These are phyloP conservation scores for Archocentrus centrarchus DNA, from an alignment of 2,113 vertebrate species.

Conservation along the genomic window DNA sequence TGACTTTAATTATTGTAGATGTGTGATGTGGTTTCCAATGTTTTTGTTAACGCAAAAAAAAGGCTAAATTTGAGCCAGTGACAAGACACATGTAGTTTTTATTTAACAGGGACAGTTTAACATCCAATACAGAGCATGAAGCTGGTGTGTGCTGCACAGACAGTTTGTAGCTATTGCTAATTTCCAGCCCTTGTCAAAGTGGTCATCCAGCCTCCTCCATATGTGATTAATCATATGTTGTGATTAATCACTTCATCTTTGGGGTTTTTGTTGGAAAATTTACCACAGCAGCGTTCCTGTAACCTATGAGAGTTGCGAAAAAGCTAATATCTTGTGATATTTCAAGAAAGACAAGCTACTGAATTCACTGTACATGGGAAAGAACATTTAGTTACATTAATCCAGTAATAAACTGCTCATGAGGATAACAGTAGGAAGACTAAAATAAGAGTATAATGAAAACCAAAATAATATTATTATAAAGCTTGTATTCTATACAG, in stretches of 20 bases:
- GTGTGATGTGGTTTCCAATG: neutral
- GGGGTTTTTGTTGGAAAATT: neutral
- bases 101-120: neutral
- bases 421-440: neutral
- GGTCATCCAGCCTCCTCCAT: neutral
- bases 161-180: neutral
- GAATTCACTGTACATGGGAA: neutral
- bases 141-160: neutral
- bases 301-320: neutral
- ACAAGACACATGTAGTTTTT: neutral
- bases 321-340: neutral
- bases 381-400: neutral
- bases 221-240: slow-evolving; percentile 3
- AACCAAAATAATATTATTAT: neutral
- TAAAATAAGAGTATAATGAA: neutral
- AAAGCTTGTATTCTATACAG: too few species aligned
- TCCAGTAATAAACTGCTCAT: neutral
- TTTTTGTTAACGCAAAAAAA: too few species aligned
- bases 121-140: too few species aligned
- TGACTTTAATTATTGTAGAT: neutral
- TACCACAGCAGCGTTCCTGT: neutral
- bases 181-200: neutral
- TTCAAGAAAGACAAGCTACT: neutral
- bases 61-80: too few species aligned
- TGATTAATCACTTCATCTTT: neutral